Evolutionary conservation across 2,113 vertebrate genomes (phyloP).

Genomic region (Oreotragus oreotragus): DNA sequence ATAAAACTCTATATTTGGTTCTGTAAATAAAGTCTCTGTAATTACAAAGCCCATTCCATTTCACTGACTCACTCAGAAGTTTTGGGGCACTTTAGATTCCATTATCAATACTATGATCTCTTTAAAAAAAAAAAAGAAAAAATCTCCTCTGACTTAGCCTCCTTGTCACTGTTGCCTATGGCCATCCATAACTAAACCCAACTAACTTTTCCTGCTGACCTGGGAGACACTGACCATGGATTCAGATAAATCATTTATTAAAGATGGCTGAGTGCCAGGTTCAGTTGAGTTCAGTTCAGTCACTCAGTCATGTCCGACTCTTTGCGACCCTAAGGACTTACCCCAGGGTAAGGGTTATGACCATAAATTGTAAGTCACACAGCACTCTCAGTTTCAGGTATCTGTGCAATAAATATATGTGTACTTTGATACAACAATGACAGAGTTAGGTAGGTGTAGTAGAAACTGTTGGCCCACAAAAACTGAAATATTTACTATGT

Average conservation of each 20-base stretch:
- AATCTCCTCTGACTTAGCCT: background rate
- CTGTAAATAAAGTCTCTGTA: background rate
- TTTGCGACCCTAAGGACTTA: accelerated
- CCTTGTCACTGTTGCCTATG: background rate
- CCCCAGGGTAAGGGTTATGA: background rate
- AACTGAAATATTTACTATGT: background rate
- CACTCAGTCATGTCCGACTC: background rate
- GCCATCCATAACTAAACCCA: background rate
- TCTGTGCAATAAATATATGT: background rate
- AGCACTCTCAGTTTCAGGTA: background rate
- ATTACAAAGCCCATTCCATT: background rate
- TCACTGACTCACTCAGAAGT: background rate
- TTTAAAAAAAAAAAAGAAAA: background rate
- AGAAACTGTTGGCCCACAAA: background rate
- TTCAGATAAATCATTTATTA: background rate
- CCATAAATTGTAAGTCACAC: background rate
- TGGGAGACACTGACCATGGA: background rate
- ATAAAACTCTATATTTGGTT: background rate
- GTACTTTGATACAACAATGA: background rate
- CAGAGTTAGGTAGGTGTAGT: background rate
- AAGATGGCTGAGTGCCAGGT: background rate
- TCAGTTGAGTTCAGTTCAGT: background rate
- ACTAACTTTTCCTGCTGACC: background rate
- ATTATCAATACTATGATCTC: too few relatives aligned
- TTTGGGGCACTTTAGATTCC: background rate